Conservation (phyloP, 2,888 invertebrate species). For the Ophraella communa region DNA sequence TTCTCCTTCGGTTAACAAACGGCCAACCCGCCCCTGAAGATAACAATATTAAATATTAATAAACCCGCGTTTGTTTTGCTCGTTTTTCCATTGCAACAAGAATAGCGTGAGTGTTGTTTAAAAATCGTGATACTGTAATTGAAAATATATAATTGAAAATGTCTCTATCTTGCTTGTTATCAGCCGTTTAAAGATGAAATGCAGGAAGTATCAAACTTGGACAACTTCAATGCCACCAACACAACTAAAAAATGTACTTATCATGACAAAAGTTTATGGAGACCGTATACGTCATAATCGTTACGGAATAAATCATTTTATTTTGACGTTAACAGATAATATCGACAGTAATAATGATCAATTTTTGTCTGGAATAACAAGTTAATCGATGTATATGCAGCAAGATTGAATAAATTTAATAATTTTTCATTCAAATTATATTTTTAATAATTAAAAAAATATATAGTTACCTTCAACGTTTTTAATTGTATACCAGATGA, state of each 20-base stretch:
- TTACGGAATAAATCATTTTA: slow-evolving; percentile 3
- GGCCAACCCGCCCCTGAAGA: too few relatives aligned
- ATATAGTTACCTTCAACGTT: too few relatives aligned
- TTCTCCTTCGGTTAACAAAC: too few relatives aligned
- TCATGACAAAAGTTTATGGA: background rate
- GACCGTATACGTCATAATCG: background rate
- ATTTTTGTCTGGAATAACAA: slow-evolving; percentile 1
- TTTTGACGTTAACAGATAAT: slow-evolving; percentile 3
- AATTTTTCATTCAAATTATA: too few relatives aligned
- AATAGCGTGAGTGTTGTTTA: background rate
- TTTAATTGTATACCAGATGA: too few relatives aligned
- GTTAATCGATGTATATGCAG: too few relatives aligned
- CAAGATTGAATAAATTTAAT: too few relatives aligned
- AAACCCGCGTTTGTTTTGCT: too few relatives aligned
- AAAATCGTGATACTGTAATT: background rate
- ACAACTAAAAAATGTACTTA: background rate
- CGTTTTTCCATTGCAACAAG: too few relatives aligned
- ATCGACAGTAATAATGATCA: background rate
- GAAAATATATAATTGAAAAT: background rate
- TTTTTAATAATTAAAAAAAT: too few relatives aligned
- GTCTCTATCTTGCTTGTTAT: slow-evolving; percentile 1
- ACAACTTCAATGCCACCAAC: slow-evolving; percentile 5
- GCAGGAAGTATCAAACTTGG: slow-evolving; percentile 5
- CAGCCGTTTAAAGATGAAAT: background rate
- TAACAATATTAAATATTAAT: too few relatives aligned